A percentile compares a stretch with the other conserved stretches of the same genome.
Conservation (phyloP, 2,888 invertebrate genomes). For the Leptothorax acervorum region DNA sequence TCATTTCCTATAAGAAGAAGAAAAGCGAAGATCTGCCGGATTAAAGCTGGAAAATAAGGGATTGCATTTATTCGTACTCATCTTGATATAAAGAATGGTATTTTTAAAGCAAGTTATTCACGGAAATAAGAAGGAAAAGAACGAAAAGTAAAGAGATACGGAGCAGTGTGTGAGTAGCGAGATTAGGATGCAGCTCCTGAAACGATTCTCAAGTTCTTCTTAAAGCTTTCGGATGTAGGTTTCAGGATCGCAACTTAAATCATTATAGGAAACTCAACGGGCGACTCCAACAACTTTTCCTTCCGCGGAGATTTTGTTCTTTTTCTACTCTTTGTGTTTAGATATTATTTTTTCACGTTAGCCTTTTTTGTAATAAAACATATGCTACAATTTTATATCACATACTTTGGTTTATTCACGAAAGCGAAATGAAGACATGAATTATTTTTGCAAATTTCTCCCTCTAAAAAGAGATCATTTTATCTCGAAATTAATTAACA, state of each 20-base stretch:
- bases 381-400: neutral
- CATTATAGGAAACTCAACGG: neutral
- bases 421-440: neutral
- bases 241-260: slow-evolving; percentile 33
- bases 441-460: slow-evolving; percentile 15
- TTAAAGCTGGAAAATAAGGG: neutral
- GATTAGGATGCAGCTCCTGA: slow-evolving; percentile 11
- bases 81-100: slow-evolving; percentile 4
- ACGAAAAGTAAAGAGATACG: neutral
- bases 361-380: neutral
- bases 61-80: slow-evolving; percentile 11
- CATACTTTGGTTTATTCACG: neutral
- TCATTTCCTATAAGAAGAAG: neutral
- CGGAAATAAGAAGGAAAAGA: neutral
- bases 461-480: neutral
- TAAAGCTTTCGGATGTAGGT: slow-evolving; percentile 9
- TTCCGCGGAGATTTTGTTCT: neutral
- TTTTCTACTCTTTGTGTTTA: neutral
- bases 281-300: neutral
- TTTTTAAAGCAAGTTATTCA: slow-evolving; percentile 15
- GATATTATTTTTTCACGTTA: neutral
- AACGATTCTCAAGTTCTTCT: slow-evolving; percentile 30
- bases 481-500: slow-evolving; percentile 46
- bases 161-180: neutral
- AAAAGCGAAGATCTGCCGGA: neutral